These are phyloP conservation scores for Tamandua tetradactyla DNA, from an alignment of 2,797 vertebrate species.

Conservation along the genomic window DNA sequence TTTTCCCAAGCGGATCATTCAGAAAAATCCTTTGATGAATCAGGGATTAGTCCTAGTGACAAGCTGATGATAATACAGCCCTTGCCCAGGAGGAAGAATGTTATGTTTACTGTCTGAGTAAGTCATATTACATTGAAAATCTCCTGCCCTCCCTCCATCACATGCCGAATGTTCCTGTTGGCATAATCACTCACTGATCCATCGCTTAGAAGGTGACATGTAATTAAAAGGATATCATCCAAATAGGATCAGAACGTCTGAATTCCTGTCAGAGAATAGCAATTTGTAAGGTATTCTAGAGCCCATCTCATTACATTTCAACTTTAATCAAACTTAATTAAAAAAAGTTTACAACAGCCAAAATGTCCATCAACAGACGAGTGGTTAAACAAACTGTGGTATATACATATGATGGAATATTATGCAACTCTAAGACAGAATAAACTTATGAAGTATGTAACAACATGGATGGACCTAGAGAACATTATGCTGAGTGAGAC, in stretches of 20 bases:
- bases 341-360: no score
- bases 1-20: slow-evolving; percentile 44
- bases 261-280: slow-evolving; percentile 72
- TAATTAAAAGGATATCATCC: slow-evolving; percentile 84
- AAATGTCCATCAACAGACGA: no score
- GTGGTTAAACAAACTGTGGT: no score
- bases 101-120: slow-evolving; percentile 75
- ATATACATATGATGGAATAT: no score
- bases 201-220: slow-evolving; percentile 80
- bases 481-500: no score
- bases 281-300: slow-evolving; percentile 73
- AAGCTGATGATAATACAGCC: slow-evolving; percentile 71
- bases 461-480: no score
- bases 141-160: slow-evolving; percentile 64
- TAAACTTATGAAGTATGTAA: no score
- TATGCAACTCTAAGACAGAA: no score
- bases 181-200: slow-evolving; percentile 74
- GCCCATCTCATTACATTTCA: slow-evolving; percentile 57
- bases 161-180: slow-evolving; percentile 74
- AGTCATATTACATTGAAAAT: slow-evolving; percentile 81
- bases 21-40: slow-evolving; percentile 70
- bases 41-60: slow-evolving; percentile 78
- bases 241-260: slow-evolving; percentile 76
- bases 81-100: slow-evolving; percentile 67
- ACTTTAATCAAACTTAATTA: slow-evolving; percentile 58